phyloP scores from a whole-genome alignment of 2,888 invertebrate species.

The Orthosia gothica region DNA sequence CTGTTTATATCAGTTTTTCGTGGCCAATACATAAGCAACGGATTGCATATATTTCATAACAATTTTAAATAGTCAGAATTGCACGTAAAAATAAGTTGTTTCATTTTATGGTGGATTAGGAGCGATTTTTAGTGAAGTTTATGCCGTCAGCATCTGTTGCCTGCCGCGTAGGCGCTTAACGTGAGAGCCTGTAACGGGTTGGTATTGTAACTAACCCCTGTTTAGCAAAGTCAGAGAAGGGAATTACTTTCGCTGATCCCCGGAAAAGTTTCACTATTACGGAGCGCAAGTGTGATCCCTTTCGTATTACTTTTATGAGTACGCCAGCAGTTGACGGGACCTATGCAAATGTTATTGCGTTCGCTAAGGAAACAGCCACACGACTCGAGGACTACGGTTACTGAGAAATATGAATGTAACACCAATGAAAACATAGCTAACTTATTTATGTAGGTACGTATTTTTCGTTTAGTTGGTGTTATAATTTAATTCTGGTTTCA shows the following conservation, averaged over 20 bases:
- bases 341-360: slow-evolving; percentile 89
- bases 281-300: slow-evolving; percentile 84
- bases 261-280: slow-evolving; percentile 84
- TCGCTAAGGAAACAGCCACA: slow-evolving; percentile 79
- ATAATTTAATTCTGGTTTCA: slow-evolving; percentile 11
- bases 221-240: slow-evolving; percentile 78
- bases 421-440: slow-evolving; percentile 45
- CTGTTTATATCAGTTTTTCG: slow-evolving; percentile 67
- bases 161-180: slow-evolving; percentile 65
- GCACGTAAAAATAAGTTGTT: slow-evolving; percentile 38
- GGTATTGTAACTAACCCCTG: slow-evolving; percentile 77
- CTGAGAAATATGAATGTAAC: slow-evolving; percentile 54
- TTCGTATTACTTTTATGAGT: slow-evolving; percentile 86
- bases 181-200: slow-evolving; percentile 71
- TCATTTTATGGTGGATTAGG: slow-evolving; percentile 41
- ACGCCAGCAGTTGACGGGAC: slow-evolving; percentile 84
- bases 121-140: slow-evolving; percentile 65
- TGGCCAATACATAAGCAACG: slow-evolving; percentile 25
- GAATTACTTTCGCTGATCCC: slow-evolving; percentile 84
- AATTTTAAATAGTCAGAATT: slow-evolving; percentile 26
- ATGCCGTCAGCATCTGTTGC: slow-evolving; percentile 70
- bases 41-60: slow-evolving; percentile 18
- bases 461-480: slow-evolving; percentile 16
- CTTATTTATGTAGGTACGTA: background rate
- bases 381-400: slow-evolving; percentile 59